These are phyloP conservation scores for Sarcophaga peregrina DNA, from an alignment of 1,140 invertebrate species.

Conservation along the genomic window DNA sequence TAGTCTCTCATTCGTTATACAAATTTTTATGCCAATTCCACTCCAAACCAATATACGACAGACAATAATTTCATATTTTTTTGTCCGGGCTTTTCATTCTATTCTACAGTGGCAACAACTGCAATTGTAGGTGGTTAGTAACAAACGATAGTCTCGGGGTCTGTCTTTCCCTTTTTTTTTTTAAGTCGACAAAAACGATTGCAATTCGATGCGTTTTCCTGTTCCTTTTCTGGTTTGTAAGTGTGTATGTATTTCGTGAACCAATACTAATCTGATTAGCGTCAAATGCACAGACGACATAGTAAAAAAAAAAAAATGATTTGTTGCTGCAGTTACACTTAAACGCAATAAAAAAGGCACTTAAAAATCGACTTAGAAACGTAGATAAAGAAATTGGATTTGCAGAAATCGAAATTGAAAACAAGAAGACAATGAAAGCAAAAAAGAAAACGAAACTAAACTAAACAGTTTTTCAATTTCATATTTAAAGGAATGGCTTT, in stretches of 20 bases:
- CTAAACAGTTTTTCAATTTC: neutral
- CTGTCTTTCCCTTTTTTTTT: slow-evolving; percentile 28
- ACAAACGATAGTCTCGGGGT: neutral
- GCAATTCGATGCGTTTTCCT: slow-evolving; percentile 60
- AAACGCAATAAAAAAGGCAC: too few relatives aligned
- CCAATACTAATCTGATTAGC: slow-evolving; percentile 66
- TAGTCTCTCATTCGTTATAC: slow-evolving; percentile 6
- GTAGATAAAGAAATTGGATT: too few relatives aligned
- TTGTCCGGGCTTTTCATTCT: neutral
- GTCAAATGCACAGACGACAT: slow-evolving; percentile 54
- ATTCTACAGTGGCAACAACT: slow-evolving; percentile 29
- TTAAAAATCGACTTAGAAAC: too few relatives aligned
- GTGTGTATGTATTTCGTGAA: slow-evolving; percentile 48
- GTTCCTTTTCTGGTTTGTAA: neutral
- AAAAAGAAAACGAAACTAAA: neutral
- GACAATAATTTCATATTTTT: neutral
- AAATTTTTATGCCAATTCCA: slow-evolving; percentile 31
- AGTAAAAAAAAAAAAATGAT: too few relatives aligned
- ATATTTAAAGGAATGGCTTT: neutral
- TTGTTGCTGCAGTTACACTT: too few relatives aligned
- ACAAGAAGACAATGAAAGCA: too few relatives aligned
- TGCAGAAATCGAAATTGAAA: too few relatives aligned
- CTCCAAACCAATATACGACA: neutral
- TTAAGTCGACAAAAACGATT: slow-evolving; percentile 42
- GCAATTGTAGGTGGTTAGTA: slow-evolving; percentile 21